phyloP scores from a whole-genome alignment of 2,888 invertebrate genomes.

The Acleris holmiana region DNA sequence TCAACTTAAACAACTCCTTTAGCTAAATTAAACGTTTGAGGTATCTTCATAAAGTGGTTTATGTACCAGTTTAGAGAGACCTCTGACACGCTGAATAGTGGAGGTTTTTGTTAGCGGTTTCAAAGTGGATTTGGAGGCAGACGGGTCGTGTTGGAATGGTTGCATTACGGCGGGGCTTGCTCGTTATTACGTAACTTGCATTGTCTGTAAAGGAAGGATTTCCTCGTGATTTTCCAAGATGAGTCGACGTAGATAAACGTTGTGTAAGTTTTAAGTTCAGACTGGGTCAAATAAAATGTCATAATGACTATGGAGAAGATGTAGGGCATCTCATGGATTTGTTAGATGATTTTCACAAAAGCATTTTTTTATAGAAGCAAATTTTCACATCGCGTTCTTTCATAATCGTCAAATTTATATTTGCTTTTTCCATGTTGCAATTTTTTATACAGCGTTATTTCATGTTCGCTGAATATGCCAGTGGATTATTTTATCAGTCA shows the following conservation, averaged over 20 bases:
- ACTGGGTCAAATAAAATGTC: too few species aligned
- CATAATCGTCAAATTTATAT: too few species aligned
- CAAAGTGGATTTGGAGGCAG: neutral
- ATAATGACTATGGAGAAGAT: too few species aligned
- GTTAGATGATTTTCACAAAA: too few species aligned
- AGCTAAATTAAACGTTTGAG: slow-evolving; percentile 9
- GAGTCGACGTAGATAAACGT: neutral
- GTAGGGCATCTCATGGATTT: too few species aligned
- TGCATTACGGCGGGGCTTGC: neutral
- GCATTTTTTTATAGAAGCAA: too few species aligned
- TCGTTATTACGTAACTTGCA: neutral
- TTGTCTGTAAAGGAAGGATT: neutral
- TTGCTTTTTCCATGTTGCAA: too few species aligned
- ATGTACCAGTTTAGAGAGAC: slow-evolving; percentile 1
- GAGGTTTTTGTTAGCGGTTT: slow-evolving; percentile 1
- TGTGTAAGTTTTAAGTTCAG: too few species aligned
- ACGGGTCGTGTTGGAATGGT: slow-evolving; percentile 2
- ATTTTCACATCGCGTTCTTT: too few species aligned
- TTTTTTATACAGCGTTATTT: too few species aligned
- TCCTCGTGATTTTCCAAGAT: neutral
- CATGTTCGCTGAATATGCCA: too few species aligned
- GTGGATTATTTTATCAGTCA: too few species aligned
- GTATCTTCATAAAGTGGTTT: slow-evolving; percentile 7
- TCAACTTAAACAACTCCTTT: neutral
- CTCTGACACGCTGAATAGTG: neutral